Evolutionary conservation across 2,113 vertebrate genomes (phyloP).

Genomic region (Nipponia nippon): DNA sequence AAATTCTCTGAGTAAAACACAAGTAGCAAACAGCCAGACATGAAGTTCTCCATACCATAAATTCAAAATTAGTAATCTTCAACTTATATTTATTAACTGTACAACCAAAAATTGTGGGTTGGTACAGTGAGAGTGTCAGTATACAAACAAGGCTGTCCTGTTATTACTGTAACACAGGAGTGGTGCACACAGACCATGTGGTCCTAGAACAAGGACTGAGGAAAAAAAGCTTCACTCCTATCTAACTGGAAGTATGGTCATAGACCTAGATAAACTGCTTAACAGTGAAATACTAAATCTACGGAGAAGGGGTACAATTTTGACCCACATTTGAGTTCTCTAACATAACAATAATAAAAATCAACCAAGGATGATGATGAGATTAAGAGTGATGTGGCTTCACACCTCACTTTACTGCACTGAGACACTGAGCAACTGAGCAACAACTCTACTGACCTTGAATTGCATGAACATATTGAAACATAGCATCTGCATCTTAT

Average conservation of each 20-base stretch:
- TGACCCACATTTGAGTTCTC: background rate
- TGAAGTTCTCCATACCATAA: background rate
- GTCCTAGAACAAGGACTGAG: background rate
- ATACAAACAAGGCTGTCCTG: background rate
- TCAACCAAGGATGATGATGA: background rate
- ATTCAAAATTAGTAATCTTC: background rate
- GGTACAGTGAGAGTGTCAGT: background rate
- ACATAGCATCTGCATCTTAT: background rate
- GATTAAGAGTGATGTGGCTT: background rate
- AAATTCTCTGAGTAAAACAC: background rate
- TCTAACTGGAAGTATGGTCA: background rate
- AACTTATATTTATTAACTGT: background rate
- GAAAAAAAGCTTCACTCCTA: background rate
- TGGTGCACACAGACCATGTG: fast-evolving
- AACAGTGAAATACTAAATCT: background rate
- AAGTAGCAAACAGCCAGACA: background rate
- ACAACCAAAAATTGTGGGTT: background rate
- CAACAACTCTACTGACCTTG: background rate
- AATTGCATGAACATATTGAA: background rate
- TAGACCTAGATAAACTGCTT: background rate
- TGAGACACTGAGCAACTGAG: background rate
- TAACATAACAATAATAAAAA: background rate
- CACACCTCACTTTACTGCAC: background rate
- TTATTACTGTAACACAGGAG: background rate
- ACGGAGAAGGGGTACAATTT: background rate